A percentile compares a stretch with the other conserved stretches of the same genome.
Evolutionary conservation across 2,888 invertebrate species (phyloP).

Genomic region (Dolomedes plantarius): DNA sequence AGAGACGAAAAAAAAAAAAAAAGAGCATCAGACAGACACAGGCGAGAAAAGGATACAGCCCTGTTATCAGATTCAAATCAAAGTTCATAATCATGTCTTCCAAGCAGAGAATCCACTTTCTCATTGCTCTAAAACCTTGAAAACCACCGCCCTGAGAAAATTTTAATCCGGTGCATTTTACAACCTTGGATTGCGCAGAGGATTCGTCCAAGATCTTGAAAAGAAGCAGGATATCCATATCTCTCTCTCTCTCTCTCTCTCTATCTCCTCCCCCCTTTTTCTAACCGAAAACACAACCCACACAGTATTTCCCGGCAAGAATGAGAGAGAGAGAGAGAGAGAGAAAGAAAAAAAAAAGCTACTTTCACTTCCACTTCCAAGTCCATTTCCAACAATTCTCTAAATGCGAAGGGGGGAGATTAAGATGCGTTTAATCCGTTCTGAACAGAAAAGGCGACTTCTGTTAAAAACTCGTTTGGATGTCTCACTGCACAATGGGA

Average conservation of each 20-base stretch:
- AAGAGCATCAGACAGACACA: background rate
- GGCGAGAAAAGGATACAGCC: background rate
- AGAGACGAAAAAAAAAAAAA: too few relatives aligned
- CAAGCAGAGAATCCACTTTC: background rate
- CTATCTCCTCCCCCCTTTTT: constrained; percentile 13
- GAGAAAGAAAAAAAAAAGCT: constrained; percentile 28
- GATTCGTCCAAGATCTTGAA: background rate
- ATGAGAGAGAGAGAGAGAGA: background rate
- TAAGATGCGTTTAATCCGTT: constrained; percentile 61
- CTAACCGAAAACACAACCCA: constrained; percentile 28
- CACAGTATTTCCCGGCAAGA: constrained; percentile 49
- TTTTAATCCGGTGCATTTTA: constrained; percentile 37
- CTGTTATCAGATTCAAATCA: background rate
- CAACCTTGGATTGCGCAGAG: too few relatives aligned
- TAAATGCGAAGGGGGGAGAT: constrained; percentile 53
- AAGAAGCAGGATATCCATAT: constrained; percentile 41
- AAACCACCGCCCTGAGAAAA: constrained; percentile 55
- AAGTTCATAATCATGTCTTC: background rate
- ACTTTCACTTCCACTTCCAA: constrained; percentile 69
- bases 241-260: too few relatives aligned
- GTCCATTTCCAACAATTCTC: constrained; percentile 66
- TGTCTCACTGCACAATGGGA: background rate
- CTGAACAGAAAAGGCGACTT: constrained; percentile 32
- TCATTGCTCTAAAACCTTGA: constrained; percentile 10
- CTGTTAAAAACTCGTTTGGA: constrained; percentile 63